Base-by-base conservation (phyloP, 2,888 invertebrate genomes). In the Tupiocoris notatus region DNA sequence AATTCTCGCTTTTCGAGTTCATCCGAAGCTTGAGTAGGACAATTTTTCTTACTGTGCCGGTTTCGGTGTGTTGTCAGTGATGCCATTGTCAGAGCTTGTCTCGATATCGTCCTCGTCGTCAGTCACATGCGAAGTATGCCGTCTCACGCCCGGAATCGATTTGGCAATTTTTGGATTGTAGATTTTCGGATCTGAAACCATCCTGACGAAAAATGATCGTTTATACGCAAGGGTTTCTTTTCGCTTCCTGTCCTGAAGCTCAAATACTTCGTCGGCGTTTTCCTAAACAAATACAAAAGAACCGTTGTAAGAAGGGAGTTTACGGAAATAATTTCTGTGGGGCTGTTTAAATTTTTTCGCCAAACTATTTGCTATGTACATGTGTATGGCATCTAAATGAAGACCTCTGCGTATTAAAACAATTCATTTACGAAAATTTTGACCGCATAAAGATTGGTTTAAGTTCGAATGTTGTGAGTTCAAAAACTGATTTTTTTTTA, bases 141-240 rank as follows among this genome's bases (percentile, higher is more conserved):
- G 85, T 76, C 88, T 85, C 24, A 85, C 85, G 1, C 89, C 88
- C 66, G 91, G 89, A 66, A 91, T 87, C 0, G 90, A 88, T 85
- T 91, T 91, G 83, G 90, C 91, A 82, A 95, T 95, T 78, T 93
- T 93, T 39, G 95, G 95, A 86, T 95, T 95, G 87, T 95, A 95
- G 82, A 97, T 93, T 85, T 96, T 97, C 1, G 97, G 96, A 87
- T 97, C 97, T 84, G 94, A 94, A 79, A 96, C 96, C 97, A 97
- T 97, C 67, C 97, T 92, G 76, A 97, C 97, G 85, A 97, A 96
- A 88, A 96, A 96, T 16, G 96, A 95, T 71, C 97, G 89, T 85
- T 96, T 95, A 85, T 95, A 92, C 7, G 94, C 93, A 82, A 97
- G 85, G 2, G 92, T 91, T 76, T 93, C 92, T 81, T 90, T 90